Conservation (phyloP, 2,888 invertebrate species). For the Holacanthella duospinosa region DNA sequence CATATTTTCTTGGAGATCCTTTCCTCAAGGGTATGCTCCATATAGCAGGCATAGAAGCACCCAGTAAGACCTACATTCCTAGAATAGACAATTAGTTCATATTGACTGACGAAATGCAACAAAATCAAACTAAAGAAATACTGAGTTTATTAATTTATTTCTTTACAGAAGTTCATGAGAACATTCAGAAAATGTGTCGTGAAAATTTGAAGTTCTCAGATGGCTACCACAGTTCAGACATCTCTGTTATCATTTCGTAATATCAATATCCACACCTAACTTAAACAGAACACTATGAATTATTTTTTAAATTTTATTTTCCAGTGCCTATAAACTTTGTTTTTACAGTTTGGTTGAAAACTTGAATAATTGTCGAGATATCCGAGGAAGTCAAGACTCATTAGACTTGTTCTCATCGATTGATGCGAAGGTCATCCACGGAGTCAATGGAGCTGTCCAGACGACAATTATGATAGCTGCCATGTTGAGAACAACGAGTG, state of each 20-base stretch:
- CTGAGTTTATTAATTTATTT: neutral
- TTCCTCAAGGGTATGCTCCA: slow-evolving; percentile 23
- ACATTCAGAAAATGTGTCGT: slow-evolving; percentile 64
- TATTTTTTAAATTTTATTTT: neutral
- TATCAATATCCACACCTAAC: neutral
- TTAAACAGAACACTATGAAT: neutral
- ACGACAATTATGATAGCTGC: slow-evolving; percentile 75
- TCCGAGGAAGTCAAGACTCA: neutral
- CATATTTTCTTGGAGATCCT: slow-evolving; percentile 24
- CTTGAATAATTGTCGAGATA: slow-evolving; percentile 13
- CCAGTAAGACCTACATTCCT: slow-evolving; percentile 21
- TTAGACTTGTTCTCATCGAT: neutral
- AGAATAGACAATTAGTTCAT: neutral
- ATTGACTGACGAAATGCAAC: neutral
- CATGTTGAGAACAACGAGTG: slow-evolving; percentile 70
- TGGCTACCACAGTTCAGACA: slow-evolving; percentile 25
- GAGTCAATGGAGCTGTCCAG: slow-evolving; percentile 47
- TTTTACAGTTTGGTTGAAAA: slow-evolving; percentile 14
- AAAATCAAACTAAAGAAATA: no score
- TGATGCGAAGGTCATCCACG: slow-evolving; percentile 5
- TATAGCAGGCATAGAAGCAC: slow-evolving; percentile 28
- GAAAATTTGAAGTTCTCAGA: slow-evolving; percentile 50
- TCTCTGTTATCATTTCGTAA: slow-evolving; percentile 27
- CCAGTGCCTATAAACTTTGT: no score
- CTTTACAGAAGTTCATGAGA: slow-evolving; percentile 44